A percentile compares a stretch with the other conserved stretches of the same genome.
phyloP scores from a whole-genome alignment of 2,113 vertebrate genomes.

The Ceratotherium simum region DNA sequence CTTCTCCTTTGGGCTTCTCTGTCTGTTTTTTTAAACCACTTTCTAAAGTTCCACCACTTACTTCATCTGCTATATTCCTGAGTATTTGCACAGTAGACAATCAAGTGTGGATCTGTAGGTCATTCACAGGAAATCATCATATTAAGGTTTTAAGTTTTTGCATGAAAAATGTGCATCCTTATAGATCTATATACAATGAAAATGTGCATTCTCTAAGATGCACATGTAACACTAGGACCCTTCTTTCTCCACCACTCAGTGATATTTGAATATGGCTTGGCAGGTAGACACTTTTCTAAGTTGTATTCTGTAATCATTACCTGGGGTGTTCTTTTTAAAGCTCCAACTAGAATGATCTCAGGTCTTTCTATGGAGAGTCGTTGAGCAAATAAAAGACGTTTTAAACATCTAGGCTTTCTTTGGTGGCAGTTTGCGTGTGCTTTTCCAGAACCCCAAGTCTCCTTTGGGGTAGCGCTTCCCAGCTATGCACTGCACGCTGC shows the following conservation, averaged over 20 bases:
- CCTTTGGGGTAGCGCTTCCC: not conserved
- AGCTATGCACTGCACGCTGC: accelerated
- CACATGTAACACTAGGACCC: too few species aligned
- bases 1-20: not conserved
- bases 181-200: not conserved
- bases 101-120: not conserved
- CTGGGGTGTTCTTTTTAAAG: not conserved
- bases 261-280: not conserved
- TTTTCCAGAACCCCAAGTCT: not conserved
- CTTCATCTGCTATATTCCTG: not conserved
- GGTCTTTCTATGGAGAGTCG: not conserved
- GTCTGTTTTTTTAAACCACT: not conserved
- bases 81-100: not conserved
- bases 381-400: not conserved
- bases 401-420: not conserved
- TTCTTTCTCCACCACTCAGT: not conserved
- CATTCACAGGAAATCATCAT: accelerated
- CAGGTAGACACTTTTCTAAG: not conserved
- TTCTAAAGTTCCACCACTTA: not conserved
- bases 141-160: not conserved
- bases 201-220: not conserved
- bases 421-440: not conserved
- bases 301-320: not conserved
- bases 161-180: not conserved
- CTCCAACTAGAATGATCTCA: not conserved